Evolutionary conservation across 2,888 invertebrate species (phyloP), one percentile per base, ranked within the genome.

Genomic region (Cephus pygmeus): DNA sequence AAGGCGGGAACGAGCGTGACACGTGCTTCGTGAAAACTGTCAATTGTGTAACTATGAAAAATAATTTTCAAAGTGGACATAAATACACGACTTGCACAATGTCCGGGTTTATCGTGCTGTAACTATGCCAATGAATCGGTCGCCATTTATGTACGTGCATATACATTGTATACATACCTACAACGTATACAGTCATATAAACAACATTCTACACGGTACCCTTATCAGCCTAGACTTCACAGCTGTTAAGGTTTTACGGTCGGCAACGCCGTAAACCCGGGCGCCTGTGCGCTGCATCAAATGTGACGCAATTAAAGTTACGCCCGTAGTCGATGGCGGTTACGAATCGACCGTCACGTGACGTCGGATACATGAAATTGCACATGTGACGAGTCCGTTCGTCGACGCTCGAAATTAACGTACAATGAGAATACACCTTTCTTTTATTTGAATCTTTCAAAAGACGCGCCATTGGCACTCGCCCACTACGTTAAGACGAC

Each of bases 211-310:
- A 79, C 78, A 81, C 79, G 84, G 74, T 77, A 81, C 79, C 81
- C 85, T 87, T 87, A 87, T 87, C 85, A 81, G 84, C 83, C 86
- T 84, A 85, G 84, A 86, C 86, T 87, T 87, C 85, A 83, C 84
- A 86, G 85, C 78, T 84, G 85, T 86, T 84, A 84, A 87, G 84
- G 84, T 83, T 86, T 86, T 86, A 87, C 85, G 83, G 80, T 81
- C 77, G 56, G 81, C 75, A 79, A 82, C 79, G 71, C 23, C 56
- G 56, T 33, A 33, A 71, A 71, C 12, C 31, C 33, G 34, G 85
- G 79, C 84, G 83, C 82, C 85, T 81, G 56, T 56, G 56, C 81
- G 83, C 83, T 80, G 81, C 83, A 82, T 84, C 82, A 82, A 83
- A 82, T 83, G 82, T 82, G 82, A 84, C 83, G 85, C 83, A 85